Evolutionary conservation across 1,140 invertebrate species (phyloP), one percentile per base, ranked within the genome.

Genomic region (Sycophila sp.): DNA sequence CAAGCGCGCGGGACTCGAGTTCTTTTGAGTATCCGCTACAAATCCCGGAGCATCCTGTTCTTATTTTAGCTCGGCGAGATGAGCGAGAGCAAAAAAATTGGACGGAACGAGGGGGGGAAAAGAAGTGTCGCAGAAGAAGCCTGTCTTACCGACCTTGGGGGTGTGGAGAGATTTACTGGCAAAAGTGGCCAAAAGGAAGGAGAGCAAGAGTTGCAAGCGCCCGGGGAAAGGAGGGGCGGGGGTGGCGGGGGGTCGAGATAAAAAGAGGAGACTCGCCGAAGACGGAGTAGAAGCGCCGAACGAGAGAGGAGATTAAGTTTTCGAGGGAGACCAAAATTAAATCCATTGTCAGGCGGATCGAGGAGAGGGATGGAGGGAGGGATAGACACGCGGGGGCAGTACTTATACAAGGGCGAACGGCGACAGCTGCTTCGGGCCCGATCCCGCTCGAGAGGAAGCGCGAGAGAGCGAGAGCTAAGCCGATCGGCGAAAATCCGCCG

Each of bases 311-410:
- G 69, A 71, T 71, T 71, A 71, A 65, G 69, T 71, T 66, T 71
- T 71, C 69, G 69, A 66, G 69, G 69, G 69, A 65, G 69, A 71
- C 69, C 69, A 66, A 71, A 71, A 71, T 71, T 71, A 71, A 71
- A 71, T 71, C 69, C 69, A 71, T 71, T 65, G 69, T 71, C 58
- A 69, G 66, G 40, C 24, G 22, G 22, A 28, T 38, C 45, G 22
- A 26, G 53, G 6, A 19, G 28, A 45, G 38, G 4, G 19, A 24
- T 2, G 42, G 58, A 10, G 2, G 15, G 13, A 22, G 10, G n/a
- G 40, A 40, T 32, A 28, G 47, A 38, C 11, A n/a, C 34, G 38
- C 32, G 8, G 40, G 11, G 28, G 30, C 56, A 32, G 17, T 53
- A 69, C 45, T 51, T 69, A 62, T 60, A 62, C 45, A 62, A 30